Conservation (phyloP, 2,888 invertebrate genomes). For the Acleris cristana region DNA sequence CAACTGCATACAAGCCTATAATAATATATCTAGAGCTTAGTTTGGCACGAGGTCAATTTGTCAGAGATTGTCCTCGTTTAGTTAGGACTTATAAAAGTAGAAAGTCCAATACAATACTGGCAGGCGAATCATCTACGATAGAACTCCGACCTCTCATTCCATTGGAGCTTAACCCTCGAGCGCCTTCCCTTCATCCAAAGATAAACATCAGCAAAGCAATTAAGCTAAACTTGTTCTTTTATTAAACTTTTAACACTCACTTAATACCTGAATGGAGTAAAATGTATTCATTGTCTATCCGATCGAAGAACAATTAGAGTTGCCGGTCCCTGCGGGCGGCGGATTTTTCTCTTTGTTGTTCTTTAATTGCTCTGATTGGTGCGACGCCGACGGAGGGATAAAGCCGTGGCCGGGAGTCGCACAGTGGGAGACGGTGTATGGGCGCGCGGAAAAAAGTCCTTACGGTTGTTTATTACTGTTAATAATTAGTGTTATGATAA, state of each 20-base stretch:
- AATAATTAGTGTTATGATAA: too few relatives aligned
- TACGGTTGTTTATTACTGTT: too few relatives aligned
- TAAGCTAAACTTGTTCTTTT: conserved; percentile 12
- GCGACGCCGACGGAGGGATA: conserved; percentile 65
- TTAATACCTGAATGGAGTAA: conserved; percentile 10
- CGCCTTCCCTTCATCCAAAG: not conserved
- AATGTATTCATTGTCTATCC: conserved; percentile 26
- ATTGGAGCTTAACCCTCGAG: not conserved
- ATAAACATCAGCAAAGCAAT: conserved; percentile 18
- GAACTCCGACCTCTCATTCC: too few relatives aligned
- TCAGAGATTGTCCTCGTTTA: too few relatives aligned
- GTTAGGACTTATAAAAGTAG: too few relatives aligned
- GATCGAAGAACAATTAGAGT: conserved; percentile 54
- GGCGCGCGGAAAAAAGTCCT: too few relatives aligned
- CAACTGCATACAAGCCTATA: too few relatives aligned
- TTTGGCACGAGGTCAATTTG: too few relatives aligned
- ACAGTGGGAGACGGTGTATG: too few relatives aligned
- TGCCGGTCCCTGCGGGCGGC: conserved; percentile 45
- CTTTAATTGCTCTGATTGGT: conserved; percentile 77
- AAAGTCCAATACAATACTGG: too few relatives aligned
- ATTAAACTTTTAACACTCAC: conserved; percentile 17
- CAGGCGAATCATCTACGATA: too few relatives aligned
- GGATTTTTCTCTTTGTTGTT: conserved; percentile 66
- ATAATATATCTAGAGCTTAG: too few relatives aligned
- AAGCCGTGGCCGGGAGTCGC: conserved; percentile 57